Evolutionary conservation across 2,888 invertebrate species (phyloP).

Genomic region (Sycophila texana): DNA sequence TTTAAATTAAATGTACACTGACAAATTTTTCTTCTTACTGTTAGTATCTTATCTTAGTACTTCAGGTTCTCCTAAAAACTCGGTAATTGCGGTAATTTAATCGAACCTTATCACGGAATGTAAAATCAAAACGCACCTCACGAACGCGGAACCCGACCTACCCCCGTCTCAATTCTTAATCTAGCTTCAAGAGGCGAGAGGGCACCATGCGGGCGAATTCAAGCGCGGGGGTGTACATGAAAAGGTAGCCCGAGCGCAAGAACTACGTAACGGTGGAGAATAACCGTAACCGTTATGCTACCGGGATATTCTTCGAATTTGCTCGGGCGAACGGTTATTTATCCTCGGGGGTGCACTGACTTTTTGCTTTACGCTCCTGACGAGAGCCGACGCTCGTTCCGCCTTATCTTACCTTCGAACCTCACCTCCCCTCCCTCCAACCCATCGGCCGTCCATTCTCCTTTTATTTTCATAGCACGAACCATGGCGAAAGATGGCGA

Average conservation of each 20-base stretch:
- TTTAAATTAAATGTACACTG: too few species aligned
- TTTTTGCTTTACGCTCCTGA: slow-evolving; percentile 23
- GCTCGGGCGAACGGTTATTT: slow-evolving; percentile 33
- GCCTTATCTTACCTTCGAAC: background rate
- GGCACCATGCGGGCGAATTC: too few species aligned
- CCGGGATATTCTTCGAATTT: slow-evolving; percentile 24
- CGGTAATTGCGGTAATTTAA: background rate
- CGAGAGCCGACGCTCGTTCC: background rate
- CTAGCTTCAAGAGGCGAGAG: too few species aligned
- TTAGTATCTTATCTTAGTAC: too few species aligned
- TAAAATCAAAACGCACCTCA: background rate
- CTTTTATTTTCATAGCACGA: too few species aligned
- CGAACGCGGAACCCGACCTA: background rate
- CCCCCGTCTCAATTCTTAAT: background rate
- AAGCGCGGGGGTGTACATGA: too few species aligned
- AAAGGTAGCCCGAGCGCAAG: background rate
- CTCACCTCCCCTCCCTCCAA: too few species aligned
- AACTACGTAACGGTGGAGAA: slow-evolving; percentile 35
- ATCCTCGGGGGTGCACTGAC: slow-evolving; percentile 33
- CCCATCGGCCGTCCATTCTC: too few species aligned
- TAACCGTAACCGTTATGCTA: slow-evolving; percentile 43
- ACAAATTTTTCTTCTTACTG: too few species aligned
- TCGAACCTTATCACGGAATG: background rate
- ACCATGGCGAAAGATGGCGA: too few species aligned
- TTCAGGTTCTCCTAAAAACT: too few species aligned